Evolutionary conservation across 2,113 vertebrate species (phyloP).

Genomic region (Pteruthius melanotis): DNA sequence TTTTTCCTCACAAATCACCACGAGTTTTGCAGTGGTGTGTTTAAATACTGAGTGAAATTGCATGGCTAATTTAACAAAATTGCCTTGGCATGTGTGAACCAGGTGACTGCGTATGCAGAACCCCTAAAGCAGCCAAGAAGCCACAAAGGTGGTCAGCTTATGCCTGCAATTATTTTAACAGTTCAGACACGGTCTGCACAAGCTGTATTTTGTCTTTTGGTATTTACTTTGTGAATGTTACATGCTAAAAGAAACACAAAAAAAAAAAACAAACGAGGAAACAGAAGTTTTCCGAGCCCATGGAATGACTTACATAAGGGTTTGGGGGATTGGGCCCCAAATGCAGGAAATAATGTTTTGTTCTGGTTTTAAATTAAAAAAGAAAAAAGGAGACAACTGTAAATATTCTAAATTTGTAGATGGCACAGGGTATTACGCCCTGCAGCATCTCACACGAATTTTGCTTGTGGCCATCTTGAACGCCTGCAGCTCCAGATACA

Average conservation of each 20-base stretch:
- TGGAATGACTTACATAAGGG: not conserved
- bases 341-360: not conserved
- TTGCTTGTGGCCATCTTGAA: slow-evolving; percentile 34
- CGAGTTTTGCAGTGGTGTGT: not conserved
- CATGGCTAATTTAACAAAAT: not conserved
- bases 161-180: slow-evolving; percentile 3
- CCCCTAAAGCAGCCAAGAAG: not conserved
- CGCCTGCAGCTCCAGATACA: not conserved
- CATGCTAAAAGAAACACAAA: not conserved
- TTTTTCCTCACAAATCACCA: not conserved
- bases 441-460: not conserved
- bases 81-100: not conserved
- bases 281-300: not conserved
- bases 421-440: not conserved
- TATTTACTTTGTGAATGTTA: not conserved
- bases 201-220: not conserved
- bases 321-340: not conserved
- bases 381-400: not conserved
- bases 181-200: not conserved
- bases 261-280: not conserved
- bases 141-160: not conserved
- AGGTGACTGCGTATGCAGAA: not conserved
- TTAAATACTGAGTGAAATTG: not conserved
- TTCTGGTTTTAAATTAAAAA: not conserved
- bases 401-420: not conserved